Base-by-base conservation (phyloP, 2,113 vertebrate genomes). In the Isurus oxyrinchus region DNA sequence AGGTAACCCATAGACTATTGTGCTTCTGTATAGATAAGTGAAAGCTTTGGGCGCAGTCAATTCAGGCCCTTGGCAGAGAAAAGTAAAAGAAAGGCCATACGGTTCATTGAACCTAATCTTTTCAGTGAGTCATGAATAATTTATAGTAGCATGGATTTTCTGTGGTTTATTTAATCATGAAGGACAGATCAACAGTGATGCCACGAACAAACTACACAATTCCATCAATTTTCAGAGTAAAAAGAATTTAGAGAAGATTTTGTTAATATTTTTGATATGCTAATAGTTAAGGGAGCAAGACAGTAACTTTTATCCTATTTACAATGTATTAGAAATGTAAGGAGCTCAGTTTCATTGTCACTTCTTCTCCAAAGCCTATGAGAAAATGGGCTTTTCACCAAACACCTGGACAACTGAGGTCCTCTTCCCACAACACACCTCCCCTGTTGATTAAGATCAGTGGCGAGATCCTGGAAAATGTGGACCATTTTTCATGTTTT, bases 61-160 rank as follows among this genome's bases (percentile, higher is more conserved):
- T 35, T 11, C 49, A 55, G 5, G 44, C 0, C 67, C 40, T 13
- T 69, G 6, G 25, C 63, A 53, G 27, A 53, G 27, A 76, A 95
- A 27, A 72, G 31, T 3, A 23, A 31, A 67, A 69, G 44, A 69
- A 27, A 72, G 67, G 67, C 13, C 67, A 72, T 69, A 7, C n/a
- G 31, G 94, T 55, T 95, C 67, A 53, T 49, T 69, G 40, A 53
- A 44, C 44, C 94, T 44, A 40, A 67, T 14, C 40, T 49, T 21
- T 95, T 63, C 63, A 95, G 27, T 76, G 94, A 66, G 27, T 31
- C 44, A 35, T 95, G 94, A 10, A 69, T 95, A 95, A 72, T 95
- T 95, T 95, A n/a, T 31, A 31, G 11, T 14, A 27, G 44, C 67
- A 19, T 44, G 16, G 49, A 53, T 72, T 53, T 40, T 95, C 2